phyloP scores from a whole-genome alignment of 2,888 invertebrate species.

The Abscondita cerata region DNA sequence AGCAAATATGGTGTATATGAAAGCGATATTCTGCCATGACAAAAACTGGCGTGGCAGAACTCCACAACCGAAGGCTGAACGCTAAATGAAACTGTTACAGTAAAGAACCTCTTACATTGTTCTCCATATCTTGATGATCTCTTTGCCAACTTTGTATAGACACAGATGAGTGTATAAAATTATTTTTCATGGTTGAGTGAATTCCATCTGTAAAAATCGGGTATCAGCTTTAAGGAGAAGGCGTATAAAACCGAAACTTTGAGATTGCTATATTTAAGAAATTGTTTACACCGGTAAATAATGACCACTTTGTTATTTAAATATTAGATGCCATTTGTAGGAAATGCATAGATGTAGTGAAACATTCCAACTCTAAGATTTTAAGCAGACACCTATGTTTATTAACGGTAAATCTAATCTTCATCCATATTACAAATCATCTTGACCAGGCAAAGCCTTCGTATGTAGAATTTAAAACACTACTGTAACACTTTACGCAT shows the following conservation, averaged over 20 bases:
- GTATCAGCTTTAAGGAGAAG: background rate
- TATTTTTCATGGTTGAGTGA: background rate
- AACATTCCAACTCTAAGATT: too few species aligned
- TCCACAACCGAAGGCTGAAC: too few species aligned
- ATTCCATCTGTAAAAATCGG: slow-evolving; percentile 3
- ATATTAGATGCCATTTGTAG: too few species aligned
- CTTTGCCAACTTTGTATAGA: slow-evolving; percentile 4
- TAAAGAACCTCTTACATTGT: slow-evolving; percentile 1
- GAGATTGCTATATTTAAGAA: too few species aligned
- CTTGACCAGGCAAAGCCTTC: slow-evolving; percentile 18
- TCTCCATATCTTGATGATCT: background rate
- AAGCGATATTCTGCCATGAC: too few species aligned
- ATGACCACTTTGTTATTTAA: too few species aligned
- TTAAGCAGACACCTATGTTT: too few species aligned
- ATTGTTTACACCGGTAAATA: too few species aligned
- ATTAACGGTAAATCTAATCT: slow-evolving; percentile 2
- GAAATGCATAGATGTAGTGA: too few species aligned
- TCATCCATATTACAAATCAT: slow-evolving; percentile 14
- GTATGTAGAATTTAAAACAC: slow-evolving; percentile 31
- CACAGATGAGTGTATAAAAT: background rate
- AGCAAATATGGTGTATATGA: too few species aligned
- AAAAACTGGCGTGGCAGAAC: too few species aligned
- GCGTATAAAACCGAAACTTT: slow-evolving; percentile 4
- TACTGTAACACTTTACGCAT: slow-evolving; percentile 27
- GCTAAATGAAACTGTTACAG: too few species aligned